A percentile compares a stretch with the other conserved stretches of the same genome.
These are phyloP conservation scores for Nannoperca australis DNA, from an alignment of 2,797 vertebrate genomes.

Conservation along the genomic window DNA sequence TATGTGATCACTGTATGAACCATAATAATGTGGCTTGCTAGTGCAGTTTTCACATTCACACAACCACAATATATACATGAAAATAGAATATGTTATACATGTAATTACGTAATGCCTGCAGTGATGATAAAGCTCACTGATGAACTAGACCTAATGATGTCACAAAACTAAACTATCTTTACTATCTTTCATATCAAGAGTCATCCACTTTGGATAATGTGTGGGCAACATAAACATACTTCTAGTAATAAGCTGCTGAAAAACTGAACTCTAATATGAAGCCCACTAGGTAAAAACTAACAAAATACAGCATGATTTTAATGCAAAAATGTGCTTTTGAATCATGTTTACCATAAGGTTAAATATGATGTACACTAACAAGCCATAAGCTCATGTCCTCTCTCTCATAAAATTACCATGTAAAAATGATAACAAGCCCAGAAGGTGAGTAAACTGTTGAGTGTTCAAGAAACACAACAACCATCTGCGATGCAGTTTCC, in stretches of 20 bases:
- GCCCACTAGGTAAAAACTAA: slow-evolving; percentile 11
- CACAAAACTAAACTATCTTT: slow-evolving; percentile 7
- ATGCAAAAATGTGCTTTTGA: slow-evolving; percentile 36
- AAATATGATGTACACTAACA: slow-evolving; percentile 43
- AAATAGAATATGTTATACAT: not conserved
- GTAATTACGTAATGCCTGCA: slow-evolving; percentile 9
- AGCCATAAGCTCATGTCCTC: slow-evolving; percentile 61
- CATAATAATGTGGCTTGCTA: not conserved
- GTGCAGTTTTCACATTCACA: not conserved
- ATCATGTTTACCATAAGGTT: slow-evolving; percentile 43
- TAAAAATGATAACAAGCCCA: slow-evolving; percentile 75
- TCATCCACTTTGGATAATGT: slow-evolving; percentile 14
- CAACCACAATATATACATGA: not conserved
- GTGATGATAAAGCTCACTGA: not conserved
- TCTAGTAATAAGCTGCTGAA: slow-evolving; percentile 6
- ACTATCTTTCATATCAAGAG: slow-evolving; percentile 12
- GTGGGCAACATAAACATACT: slow-evolving; percentile 25
- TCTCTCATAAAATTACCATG: slow-evolving; percentile 46
- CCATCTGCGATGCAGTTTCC: slow-evolving; percentile 79
- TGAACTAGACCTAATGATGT: slow-evolving; percentile 10
- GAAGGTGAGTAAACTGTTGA: slow-evolving; percentile 78
- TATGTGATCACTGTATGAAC: not conserved
- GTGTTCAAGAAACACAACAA: slow-evolving; percentile 76
- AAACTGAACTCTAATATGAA: slow-evolving; percentile 42
- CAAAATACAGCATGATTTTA: slow-evolving; percentile 12